These are phyloP conservation scores for Trissolcus basalis DNA, from an alignment of 1,140 invertebrate genomes.

Conservation along the genomic window DNA sequence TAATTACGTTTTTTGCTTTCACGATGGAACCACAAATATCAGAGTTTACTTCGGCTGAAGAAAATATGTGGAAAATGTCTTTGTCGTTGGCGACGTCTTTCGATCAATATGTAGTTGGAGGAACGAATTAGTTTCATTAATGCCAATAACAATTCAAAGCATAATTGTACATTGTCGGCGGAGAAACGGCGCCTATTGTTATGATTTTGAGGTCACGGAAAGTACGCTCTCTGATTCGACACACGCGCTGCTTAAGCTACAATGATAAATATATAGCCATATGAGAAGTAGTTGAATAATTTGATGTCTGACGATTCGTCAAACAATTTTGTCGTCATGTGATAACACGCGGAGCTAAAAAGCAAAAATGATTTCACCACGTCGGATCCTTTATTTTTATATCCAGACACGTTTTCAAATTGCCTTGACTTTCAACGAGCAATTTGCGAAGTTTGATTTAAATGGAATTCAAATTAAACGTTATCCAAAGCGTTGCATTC, in stretches of 20 bases:
- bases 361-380: neutral
- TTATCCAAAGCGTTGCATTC: neutral
- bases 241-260: slow-evolving; percentile 5
- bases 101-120: neutral
- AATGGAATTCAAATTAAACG: slow-evolving; percentile 2
- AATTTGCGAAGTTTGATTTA: neutral
- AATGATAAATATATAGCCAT: neutral
- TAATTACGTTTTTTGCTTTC: too few species aligned
- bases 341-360: neutral
- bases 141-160: neutral
- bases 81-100: too few species aligned
- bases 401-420: neutral
- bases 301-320: neutral
- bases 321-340: neutral
- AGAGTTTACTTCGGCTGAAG: too few species aligned
- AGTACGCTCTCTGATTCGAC: slow-evolving; percentile 30
- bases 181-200: slow-evolving; percentile 28
- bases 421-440: neutral
- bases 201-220: slow-evolving; percentile 31
- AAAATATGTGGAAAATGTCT: too few species aligned
- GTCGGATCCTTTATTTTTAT: neutral
- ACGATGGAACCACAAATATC: too few species aligned
- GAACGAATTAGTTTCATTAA: neutral
- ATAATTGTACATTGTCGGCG: slow-evolving; percentile 5
- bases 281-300: slow-evolving; percentile 3